Evolutionary conservation across 2,113 vertebrate species (phyloP).

Genomic region (Esox niger): DNA sequence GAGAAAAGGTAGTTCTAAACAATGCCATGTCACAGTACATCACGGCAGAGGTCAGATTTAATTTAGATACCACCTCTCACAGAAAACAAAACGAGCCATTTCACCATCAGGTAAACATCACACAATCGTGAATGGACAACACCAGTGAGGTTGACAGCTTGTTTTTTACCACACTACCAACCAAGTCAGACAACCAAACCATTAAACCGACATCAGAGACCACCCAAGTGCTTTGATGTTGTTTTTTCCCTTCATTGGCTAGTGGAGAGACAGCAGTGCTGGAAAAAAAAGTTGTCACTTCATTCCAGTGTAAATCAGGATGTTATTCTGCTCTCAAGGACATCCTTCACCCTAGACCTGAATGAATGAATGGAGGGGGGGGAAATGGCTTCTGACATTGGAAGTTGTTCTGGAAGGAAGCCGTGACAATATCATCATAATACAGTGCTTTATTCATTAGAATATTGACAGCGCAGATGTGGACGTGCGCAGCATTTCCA

Average conservation of each 20-base stretch:
- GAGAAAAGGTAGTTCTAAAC: not conserved
- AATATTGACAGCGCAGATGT: conserved; percentile 13
- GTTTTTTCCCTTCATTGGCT: not conserved
- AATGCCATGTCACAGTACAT: not conserved
- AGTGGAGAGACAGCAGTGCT: conserved; percentile 22
- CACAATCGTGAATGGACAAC: conserved; percentile 32
- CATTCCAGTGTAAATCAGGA: conserved; percentile 60
- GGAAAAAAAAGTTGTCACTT: conserved; percentile 54
- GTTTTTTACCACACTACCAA: conserved; percentile 50
- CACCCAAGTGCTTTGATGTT: conserved; percentile 66
- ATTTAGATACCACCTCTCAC: not conserved
- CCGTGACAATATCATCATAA: conserved; percentile 15
- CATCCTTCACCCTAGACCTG: conserved; percentile 50
- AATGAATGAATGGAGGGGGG: conserved; percentile 46
- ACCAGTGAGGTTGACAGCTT: conserved; percentile 39
- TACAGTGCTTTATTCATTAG: conserved; percentile 29
- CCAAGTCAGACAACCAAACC: conserved; percentile 38
- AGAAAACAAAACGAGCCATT: not conserved
- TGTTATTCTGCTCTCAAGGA: conserved; percentile 65
- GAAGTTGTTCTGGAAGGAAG: conserved; percentile 61
- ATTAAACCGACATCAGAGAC: conserved; percentile 42
- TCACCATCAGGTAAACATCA: conserved; percentile 37
- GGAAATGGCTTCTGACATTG: conserved; percentile 52
- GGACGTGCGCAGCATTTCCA: conserved; percentile 4
- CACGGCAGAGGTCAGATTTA: not conserved